Base-by-base conservation (phyloP, 2,888 invertebrate species). In the Mythimna pallens region DNA sequence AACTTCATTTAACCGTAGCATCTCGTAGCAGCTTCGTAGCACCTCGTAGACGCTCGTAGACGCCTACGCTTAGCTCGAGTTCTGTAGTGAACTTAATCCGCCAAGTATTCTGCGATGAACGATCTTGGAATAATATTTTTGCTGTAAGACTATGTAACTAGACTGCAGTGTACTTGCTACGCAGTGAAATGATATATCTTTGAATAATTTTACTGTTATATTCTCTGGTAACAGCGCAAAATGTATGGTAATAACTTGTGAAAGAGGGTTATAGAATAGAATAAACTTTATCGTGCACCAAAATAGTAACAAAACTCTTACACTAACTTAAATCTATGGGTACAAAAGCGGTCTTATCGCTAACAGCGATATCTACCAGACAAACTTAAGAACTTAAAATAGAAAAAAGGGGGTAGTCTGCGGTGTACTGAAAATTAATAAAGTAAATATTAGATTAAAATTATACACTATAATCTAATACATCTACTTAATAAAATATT, bases 21-120 rank as follows among this genome's bases (percentile, higher is more conserved):
- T 50, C 25, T 20, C 54, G 74, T 67, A 74, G 74, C 74, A 52
- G 20, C 14, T 58, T 61, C 47, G 67, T 67, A 69, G 58, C 25
- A 7, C 47, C 47, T 47, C 47, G 47, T 47, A 47, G 47, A 47
- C 20, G 36, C 34, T 65, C 74, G 74, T 74, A 74, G 74, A 47
- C 61, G 74, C 68, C 74, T 68, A 74, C 74, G 61, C 68, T 22
- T 30, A 47, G 54, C 36, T 68, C 47, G 9, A 9, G n/a, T 68
- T 73, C 54, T 36, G 68, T 67, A 61, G 67, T 25, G 14, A 73
- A 61, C 43, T 20, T 59, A 73, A 61, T 22, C 36, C 54, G 52
- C 43, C 54, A 54, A 30, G 73, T 30, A 54, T 54, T 22, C n/a
- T 34, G 40, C 30, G n/a, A 55, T 30, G 43, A 43, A 73, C 34